Conservation (phyloP, 2,888 invertebrate genomes). For the Blastobasis lacticolella region DNA sequence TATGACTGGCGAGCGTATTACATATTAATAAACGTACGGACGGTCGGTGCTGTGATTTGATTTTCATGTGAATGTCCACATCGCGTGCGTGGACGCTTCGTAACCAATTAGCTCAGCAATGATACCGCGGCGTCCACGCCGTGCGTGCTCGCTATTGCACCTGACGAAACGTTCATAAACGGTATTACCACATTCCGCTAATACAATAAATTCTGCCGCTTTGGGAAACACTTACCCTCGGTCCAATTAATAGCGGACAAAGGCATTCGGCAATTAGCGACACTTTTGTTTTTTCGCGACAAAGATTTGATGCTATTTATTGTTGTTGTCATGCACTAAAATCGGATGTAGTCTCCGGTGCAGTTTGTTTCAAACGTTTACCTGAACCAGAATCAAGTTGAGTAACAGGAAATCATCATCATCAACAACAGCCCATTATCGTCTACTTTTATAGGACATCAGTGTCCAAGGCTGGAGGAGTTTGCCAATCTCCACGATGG, state of each 20-base stretch:
- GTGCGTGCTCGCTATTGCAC: constrained; percentile 32
- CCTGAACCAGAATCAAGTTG: no score
- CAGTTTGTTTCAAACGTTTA: no score
- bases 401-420: no score
- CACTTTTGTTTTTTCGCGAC: constrained; percentile 1
- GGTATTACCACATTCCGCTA: constrained; percentile 17
- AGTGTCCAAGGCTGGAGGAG: no score
- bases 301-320: neutral
- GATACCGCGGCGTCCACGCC: constrained; percentile 23
- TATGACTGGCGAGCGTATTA: no score
- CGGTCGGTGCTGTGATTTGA: constrained; percentile 22
- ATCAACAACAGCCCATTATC: no score
- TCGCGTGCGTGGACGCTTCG: constrained; percentile 26
- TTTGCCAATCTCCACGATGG: no score
- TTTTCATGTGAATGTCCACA: constrained; percentile 34
- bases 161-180: constrained; percentile 22
- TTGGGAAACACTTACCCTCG: constrained; percentile 17
- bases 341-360: no score
- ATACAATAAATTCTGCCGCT: constrained; percentile 17
- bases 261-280: constrained; percentile 13
- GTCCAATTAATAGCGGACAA: constrained; percentile 19
- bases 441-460: no score
- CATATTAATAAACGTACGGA: no score
- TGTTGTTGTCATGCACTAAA: no score
- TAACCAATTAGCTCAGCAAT: constrained; percentile 26